Base-by-base conservation (phyloP, 2,113 vertebrate genomes). In the Sakesphorus luctuosus region DNA sequence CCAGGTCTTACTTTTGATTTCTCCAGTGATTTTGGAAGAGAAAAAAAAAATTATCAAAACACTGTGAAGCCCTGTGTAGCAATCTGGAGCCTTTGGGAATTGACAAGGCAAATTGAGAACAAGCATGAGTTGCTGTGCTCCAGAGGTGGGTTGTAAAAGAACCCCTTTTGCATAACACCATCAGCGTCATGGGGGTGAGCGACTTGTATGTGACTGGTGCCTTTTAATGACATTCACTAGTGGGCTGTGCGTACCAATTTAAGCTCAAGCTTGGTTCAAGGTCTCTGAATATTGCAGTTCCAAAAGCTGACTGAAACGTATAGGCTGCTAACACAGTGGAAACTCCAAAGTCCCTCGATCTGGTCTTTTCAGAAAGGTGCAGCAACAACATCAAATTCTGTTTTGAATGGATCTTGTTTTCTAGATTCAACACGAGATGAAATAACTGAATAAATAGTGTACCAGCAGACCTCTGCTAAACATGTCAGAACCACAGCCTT, bases 141-240 rank as follows among this genome's bases (percentile, higher is more conserved):
- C 29, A 31, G 26, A 52, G 9, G 4, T 21, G 61, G 6, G 43
- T 38, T 58, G 11, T 26, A 77, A 82, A 73, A 5, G 43, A 14
- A 8, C 5, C 3, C 14, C 6, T 68, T 86, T 47, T 17, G 26
- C 25, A 19, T 21, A 71, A 29, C 43, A 40, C 11, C 46, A 33
- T 55, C 1, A 0, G 7, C 0, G 0, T 49, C 46, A 35, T 35
- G 33, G 8, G 6, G 53, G 38, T 59, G 53, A 69, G 4, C 4
- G 25, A 35, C 9, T 44, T 33, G 13, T 35, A 3, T 68, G 24
- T 35, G 61, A 40, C 25, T 56, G 25, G 20, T 69, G 50, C 46
- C 33, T 40, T 69, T 69, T n/a, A 50, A 6, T 9, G 35, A 29
- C 40, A 56, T 35, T 63, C n/a, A 63, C 11, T 67, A 29, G 19